A percentile compares a stretch with the other conserved stretches of the same genome.
phyloP scores from a whole-genome alignment of 2,888 invertebrate species.

The Phortica magna region DNA sequence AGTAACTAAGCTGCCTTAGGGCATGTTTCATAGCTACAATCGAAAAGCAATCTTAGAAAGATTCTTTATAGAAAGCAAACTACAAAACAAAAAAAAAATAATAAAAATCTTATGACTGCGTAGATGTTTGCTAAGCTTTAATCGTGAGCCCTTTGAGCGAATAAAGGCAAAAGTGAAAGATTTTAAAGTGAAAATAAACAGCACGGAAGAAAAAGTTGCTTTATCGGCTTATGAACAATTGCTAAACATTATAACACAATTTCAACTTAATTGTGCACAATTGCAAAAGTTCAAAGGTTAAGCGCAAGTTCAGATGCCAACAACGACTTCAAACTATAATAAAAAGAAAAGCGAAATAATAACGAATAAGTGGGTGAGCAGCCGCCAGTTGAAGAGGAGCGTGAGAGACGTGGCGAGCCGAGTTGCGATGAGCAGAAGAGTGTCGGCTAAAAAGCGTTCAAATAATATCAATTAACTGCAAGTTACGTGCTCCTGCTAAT shows the following conservation, averaged over 20 bases:
- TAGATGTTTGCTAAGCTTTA: too few species aligned
- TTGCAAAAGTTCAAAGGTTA: constrained; percentile 64
- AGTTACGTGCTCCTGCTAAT: constrained; percentile 71
- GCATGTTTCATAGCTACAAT: too few species aligned
- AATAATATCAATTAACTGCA: constrained; percentile 74
- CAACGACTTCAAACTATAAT: constrained; percentile 6
- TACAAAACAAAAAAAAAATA: too few species aligned
- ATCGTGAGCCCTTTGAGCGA: too few species aligned
- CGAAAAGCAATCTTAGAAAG: too few species aligned
- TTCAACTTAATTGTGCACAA: constrained; percentile 63
- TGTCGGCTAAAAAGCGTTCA: constrained; percentile 54
- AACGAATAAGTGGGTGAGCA: not conserved
- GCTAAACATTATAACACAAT: constrained; percentile 65
- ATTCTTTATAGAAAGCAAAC: too few species aligned
- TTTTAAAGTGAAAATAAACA: not conserved
- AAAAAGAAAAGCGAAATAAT: constrained; percentile 28
- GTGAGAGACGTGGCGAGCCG: not conserved
- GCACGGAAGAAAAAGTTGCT: constrained; percentile 30
- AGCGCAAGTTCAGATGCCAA: constrained; percentile 53
- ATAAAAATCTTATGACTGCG: not conserved
- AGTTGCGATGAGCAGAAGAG: constrained; percentile 5
- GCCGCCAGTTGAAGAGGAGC: not conserved
- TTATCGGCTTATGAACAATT: constrained; percentile 65
- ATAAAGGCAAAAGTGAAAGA: too few species aligned
- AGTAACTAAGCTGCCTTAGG: not conserved